Evolutionary conservation across 2,113 vertebrate species (phyloP).

Genomic region (Noturus placidus): DNA sequence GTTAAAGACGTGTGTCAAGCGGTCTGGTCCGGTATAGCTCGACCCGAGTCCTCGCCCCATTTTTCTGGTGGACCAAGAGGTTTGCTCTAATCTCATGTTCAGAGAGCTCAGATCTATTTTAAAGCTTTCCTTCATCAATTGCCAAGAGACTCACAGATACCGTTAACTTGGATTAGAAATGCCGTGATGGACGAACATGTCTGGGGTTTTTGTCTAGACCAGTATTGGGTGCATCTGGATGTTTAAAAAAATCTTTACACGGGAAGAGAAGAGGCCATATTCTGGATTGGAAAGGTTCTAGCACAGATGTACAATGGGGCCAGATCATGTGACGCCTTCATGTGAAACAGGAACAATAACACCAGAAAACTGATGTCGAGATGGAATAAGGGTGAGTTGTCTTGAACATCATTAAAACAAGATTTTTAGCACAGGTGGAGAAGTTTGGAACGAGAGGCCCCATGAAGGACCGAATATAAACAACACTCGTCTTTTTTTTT

Average conservation of each 20-base stretch:
- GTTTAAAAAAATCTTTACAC: not conserved
- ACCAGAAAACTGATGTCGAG: not conserved
- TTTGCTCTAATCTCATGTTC: slow-evolving; percentile 63
- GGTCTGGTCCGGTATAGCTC: slow-evolving; percentile 46
- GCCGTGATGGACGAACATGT: not conserved
- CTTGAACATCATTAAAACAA: not conserved
- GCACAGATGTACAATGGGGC: not conserved
- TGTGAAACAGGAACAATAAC: not conserved
- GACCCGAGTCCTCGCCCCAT: slow-evolving; percentile 30
- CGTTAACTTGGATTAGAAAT: slow-evolving; percentile 21
- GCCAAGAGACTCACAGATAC: slow-evolving; percentile 57
- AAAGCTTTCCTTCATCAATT: slow-evolving; percentile 59
- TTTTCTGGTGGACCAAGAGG: slow-evolving; percentile 54
- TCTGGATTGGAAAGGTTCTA: not conserved
- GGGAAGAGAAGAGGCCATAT: not conserved
- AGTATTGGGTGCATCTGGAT: not conserved
- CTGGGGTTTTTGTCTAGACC: not conserved
- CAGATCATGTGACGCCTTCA: not conserved
- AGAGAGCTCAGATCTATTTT: slow-evolving; percentile 50
- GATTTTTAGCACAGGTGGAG: not conserved
- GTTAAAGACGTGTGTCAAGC: not conserved
- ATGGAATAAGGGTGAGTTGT: not conserved
- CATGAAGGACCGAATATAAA: not conserved
- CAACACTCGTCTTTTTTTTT: not conserved
- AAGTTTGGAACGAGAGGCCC: not conserved